These are phyloP conservation scores for Protobothrops flavoviridis DNA, from an alignment of 2,113 vertebrate genomes.

Conservation along the genomic window DNA sequence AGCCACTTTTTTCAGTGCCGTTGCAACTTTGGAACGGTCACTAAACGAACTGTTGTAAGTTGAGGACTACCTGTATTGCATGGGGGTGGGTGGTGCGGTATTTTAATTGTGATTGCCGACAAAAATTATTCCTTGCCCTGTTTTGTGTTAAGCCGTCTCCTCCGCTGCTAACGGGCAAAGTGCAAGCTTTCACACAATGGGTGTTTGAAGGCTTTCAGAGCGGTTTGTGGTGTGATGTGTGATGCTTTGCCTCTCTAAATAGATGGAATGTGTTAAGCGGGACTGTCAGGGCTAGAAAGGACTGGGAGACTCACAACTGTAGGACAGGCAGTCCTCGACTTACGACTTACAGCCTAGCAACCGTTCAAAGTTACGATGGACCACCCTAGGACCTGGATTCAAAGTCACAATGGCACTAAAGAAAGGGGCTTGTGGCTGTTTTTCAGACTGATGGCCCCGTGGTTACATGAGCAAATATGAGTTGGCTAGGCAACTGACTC, in stretches of 20 bases:
- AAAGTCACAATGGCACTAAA: neutral
- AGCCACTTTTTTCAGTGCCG: no score
- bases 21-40: no score
- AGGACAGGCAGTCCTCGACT: neutral
- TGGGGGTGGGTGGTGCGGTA: neutral
- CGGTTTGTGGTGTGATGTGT: neutral
- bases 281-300: neutral
- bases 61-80: neutral
- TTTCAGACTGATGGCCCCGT: neutral
- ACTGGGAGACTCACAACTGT: neutral
- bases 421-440: neutral
- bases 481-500: no score
- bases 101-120: neutral
- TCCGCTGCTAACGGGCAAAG: neutral
- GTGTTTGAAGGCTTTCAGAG: neutral
- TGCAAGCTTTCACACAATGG: neutral
- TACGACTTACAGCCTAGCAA: neutral
- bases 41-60: neutral
- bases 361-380: neutral
- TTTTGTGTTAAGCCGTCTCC: neutral
- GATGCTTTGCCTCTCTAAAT: slow-evolving; percentile 15
- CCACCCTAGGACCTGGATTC: neutral
- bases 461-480: neutral
- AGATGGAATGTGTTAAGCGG: neutral
- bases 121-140: neutral